Conservation (phyloP, 2,797 vertebrate species). For the Fratercula arctica region DNA sequence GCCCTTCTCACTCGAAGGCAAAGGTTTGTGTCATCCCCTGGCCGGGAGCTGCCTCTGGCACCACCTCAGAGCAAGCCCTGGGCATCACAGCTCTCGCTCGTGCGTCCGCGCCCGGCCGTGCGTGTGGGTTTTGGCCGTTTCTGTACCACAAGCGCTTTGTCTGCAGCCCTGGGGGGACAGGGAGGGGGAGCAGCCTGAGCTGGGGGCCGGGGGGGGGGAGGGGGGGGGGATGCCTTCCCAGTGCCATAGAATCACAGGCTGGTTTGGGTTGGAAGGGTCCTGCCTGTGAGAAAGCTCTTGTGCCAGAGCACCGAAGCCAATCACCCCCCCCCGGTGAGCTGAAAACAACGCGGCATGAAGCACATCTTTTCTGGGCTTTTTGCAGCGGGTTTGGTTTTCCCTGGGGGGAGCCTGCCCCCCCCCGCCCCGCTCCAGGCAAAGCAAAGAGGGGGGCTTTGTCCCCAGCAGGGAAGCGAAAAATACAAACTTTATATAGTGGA, state of each 20-base stretch:
- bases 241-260: too few relatives aligned
- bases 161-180: not conserved
- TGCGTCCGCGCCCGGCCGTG: not conserved
- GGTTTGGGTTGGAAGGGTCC: not conserved
- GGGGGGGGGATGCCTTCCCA: too few relatives aligned
- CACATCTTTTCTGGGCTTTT: not conserved
- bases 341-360: rapidly evolving
- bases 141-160: not conserved
- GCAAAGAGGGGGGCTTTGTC: not conserved
- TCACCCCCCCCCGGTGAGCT: too few relatives aligned
- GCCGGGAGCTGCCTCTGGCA: not conserved
- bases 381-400: rapidly evolving
- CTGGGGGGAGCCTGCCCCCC: too few relatives aligned
- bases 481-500: rapidly evolving
- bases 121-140: not conserved
- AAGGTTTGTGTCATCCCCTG: not conserved
- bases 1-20: constrained; percentile 27
- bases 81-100: not conserved
- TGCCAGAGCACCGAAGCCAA: not conserved
- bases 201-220: too few relatives aligned
- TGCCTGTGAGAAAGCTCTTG: not conserved
- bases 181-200: not conserved
- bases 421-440: not conserved
- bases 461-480: not conserved
- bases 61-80: not conserved